These are phyloP conservation scores for Polydrusus pterygomalis DNA, from an alignment of 2,888 invertebrate genomes.

Conservation along the genomic window DNA sequence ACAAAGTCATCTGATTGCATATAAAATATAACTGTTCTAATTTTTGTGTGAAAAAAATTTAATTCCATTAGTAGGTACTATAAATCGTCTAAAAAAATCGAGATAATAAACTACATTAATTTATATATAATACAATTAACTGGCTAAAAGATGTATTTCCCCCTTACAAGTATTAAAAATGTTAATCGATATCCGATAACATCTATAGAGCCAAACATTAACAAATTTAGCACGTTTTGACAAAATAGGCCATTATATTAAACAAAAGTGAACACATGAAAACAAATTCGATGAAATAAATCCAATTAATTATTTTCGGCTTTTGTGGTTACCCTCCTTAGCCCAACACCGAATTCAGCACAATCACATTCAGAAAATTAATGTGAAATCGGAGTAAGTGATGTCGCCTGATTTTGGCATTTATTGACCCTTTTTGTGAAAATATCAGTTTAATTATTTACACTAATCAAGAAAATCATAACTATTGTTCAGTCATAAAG, in stretches of 20 bases:
- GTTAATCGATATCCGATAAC: not conserved
- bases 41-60: too few species aligned
- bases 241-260: not conserved
- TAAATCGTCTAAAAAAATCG: too few species aligned
- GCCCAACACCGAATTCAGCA: not conserved
- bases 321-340: not conserved
- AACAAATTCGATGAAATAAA: constrained; percentile 6
- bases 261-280: not conserved
- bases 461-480: too few species aligned
- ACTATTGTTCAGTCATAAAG: too few species aligned
- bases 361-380: constrained; percentile 12
- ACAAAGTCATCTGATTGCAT: too few species aligned
- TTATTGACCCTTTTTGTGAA: not conserved
- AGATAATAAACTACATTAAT: too few species aligned
- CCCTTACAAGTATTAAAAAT: not conserved
- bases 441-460: not conserved
- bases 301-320: not conserved
- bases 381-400: not conserved
- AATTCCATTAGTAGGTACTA: not conserved
- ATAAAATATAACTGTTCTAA: too few species aligned
- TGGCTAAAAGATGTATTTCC: too few species aligned
- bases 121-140: too few species aligned
- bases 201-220: not conserved
- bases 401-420: constrained; percentile 1
- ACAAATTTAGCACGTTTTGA: not conserved